A percentile compares a stretch with the other conserved stretches of the same genome.
phyloP scores from a whole-genome alignment of 2,113 vertebrate genomes.

The Actenoides hombroni region DNA sequence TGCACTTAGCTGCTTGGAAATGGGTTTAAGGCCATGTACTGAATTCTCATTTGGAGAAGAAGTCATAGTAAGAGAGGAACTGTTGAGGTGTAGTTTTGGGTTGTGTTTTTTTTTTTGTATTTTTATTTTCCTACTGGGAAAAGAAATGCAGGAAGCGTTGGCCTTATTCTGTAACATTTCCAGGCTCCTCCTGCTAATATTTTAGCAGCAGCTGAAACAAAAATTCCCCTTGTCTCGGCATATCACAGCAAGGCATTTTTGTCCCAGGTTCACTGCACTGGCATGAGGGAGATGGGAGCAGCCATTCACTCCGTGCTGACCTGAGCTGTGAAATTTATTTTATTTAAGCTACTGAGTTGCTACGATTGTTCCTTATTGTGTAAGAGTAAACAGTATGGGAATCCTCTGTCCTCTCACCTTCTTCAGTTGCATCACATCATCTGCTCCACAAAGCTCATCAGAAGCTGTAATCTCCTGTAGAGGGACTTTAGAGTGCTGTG shows the following conservation, averaged over 20 bases:
- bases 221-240: not conserved
- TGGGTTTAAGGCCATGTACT: not conserved
- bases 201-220: not conserved
- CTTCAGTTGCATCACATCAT: not conserved
- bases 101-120: not conserved
- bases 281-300: not conserved
- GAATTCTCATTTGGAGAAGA: not conserved
- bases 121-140: not conserved
- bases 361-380: not conserved
- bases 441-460: not conserved
- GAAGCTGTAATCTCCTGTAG: not conserved
- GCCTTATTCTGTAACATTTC: not conserved
- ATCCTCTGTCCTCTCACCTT: not conserved
- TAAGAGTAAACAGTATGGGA: not conserved
- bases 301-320: not conserved
- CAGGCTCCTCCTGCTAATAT: not conserved
- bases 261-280: not conserved
- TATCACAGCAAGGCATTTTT: not conserved
- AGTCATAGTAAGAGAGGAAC: not conserved
- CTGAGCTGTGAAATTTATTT: not conserved
- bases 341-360: not conserved
- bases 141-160: not conserved
- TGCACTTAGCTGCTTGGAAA: not conserved
- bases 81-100: not conserved
- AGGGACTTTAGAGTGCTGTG: not conserved